Evolutionary conservation across 2,888 invertebrate species (phyloP).

Genomic region (Hipparchia semele): DNA sequence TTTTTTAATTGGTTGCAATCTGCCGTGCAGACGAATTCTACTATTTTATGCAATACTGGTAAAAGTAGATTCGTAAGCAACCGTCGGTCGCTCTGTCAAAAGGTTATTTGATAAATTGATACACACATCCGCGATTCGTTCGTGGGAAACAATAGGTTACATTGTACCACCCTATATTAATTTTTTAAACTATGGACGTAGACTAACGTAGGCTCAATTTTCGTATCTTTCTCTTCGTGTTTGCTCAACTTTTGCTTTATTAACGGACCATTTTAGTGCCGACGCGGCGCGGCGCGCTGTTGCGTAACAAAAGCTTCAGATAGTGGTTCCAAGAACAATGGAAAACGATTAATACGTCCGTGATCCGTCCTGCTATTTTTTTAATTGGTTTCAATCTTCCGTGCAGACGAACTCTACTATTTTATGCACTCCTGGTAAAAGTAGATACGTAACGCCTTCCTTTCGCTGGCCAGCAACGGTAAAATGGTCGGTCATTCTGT

Average conservation of each 20-base stretch:
- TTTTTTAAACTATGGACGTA: neutral
- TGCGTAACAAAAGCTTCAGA: constrained; percentile 65
- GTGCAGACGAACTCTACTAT: constrained; percentile 32
- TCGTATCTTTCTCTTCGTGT: constrained; percentile 17
- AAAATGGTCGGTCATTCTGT: too few relatives aligned
- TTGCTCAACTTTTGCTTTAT: constrained; percentile 57
- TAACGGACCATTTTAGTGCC: constrained; percentile 71
- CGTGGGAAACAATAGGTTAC: too few relatives aligned
- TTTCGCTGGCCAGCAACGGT: too few relatives aligned
- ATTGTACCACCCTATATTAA: neutral
- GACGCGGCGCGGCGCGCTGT: constrained; percentile 43
- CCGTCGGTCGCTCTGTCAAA: too few relatives aligned
- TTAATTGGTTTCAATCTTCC: constrained; percentile 66
- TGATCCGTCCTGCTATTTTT: constrained; percentile 60
- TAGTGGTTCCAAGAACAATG: constrained; percentile 75
- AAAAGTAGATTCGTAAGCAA: constrained; percentile 7
- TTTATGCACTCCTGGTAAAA: constrained; percentile 28
- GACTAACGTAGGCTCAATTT: constrained; percentile 10
- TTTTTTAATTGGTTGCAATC: constrained; percentile 71
- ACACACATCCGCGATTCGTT: too few relatives aligned
- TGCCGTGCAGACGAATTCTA: constrained; percentile 38
- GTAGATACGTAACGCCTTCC: neutral
- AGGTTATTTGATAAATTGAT: too few relatives aligned
- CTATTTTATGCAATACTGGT: constrained; percentile 28
- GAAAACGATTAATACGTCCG: constrained; percentile 66